Evolutionary conservation across 1,140 invertebrate species (phyloP).

Genomic region (Zophobas atratus): DNA sequence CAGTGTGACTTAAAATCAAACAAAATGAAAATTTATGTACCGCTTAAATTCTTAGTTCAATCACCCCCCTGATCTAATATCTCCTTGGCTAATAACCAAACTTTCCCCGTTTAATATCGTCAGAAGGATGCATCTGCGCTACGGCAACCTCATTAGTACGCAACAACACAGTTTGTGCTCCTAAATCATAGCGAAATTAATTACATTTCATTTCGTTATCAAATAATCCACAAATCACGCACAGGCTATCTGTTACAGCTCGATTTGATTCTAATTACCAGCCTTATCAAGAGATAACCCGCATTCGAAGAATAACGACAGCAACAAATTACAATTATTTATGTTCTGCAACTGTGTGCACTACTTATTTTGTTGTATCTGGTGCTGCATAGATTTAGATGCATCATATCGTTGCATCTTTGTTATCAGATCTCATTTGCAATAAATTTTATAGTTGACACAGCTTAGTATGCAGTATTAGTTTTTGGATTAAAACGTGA

Average conservation of each 20-base stretch:
- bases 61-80: conserved; percentile 52
- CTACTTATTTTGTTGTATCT: conserved; percentile 26
- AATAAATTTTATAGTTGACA: neutral
- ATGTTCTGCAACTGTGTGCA: conserved; percentile 50
- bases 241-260: conserved; percentile 58
- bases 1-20: no score
- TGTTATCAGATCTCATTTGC: neutral
- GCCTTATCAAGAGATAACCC: conserved; percentile 44
- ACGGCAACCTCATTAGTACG: conserved; percentile 59
- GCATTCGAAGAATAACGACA: conserved; percentile 46
- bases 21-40: conserved; percentile 8
- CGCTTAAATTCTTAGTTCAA: conserved; percentile 46
- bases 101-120: conserved; percentile 51
- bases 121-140: conserved; percentile 48
- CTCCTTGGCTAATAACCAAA: conserved; percentile 52
- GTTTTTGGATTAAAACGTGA: no score
- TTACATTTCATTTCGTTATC: conserved; percentile 64
- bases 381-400: neutral
- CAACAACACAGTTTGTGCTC: conserved; percentile 53
- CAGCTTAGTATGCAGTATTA: no score
- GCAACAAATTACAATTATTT: conserved; percentile 58
- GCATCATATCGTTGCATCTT: neutral
- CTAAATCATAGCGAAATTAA: conserved; percentile 63
- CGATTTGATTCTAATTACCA: conserved; percentile 63
- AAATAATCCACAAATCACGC: conserved; percentile 64